Conservation (phyloP, 2,888 invertebrate genomes). For the Parnassius smintheus region DNA sequence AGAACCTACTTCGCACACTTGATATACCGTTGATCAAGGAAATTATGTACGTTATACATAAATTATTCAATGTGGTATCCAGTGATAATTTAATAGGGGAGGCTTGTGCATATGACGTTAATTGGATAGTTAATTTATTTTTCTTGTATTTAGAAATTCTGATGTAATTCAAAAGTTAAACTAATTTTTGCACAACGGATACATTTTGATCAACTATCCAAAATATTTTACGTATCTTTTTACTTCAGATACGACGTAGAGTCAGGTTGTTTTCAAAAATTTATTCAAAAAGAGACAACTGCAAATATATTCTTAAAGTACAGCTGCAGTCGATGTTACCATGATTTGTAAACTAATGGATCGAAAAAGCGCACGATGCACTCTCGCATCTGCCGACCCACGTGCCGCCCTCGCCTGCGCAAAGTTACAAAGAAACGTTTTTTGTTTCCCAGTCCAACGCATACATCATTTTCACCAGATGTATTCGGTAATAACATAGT, state of each 20-base stretch:
- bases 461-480: constrained; percentile 75
- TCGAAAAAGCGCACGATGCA: constrained; percentile 55
- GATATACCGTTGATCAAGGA: constrained; percentile 12
- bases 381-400: constrained; percentile 76
- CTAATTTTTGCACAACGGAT: too few species aligned
- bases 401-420: constrained; percentile 72
- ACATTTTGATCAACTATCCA: too few species aligned
- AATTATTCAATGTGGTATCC: too few species aligned
- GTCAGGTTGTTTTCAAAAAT: too few species aligned
- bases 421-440: constrained; percentile 60
- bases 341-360: constrained; percentile 63
- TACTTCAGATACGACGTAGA: too few species aligned
- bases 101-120: too few species aligned
- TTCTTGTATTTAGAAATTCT: too few species aligned
- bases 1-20: constrained; percentile 17
- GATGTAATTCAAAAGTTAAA: too few species aligned
- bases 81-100: too few species aligned
- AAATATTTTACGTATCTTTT: too few species aligned
- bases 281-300: constrained; percentile 1
- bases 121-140: too few species aligned
- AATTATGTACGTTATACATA: too few species aligned
- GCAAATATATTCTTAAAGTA: constrained; percentile 48
- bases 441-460: constrained; percentile 60
- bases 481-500: constrained; percentile 66
- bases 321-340: constrained; percentile 56